Percentiles rank a stretch among this genome's conserved stretches.
Conservation (phyloP, 2,888 invertebrate species). For the Cynaeus angustus region DNA sequence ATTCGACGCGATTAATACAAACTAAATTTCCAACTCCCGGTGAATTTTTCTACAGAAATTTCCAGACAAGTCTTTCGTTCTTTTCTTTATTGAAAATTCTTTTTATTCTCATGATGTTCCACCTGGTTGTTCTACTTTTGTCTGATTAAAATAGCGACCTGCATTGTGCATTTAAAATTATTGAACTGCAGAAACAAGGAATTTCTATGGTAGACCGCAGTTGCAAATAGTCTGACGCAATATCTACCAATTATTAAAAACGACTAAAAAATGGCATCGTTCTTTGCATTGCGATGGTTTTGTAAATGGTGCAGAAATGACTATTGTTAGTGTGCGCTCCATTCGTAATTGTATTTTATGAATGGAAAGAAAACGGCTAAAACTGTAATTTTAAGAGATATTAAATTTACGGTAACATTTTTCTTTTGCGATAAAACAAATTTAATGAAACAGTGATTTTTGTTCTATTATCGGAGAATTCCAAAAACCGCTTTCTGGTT, state of each 20-base stretch:
- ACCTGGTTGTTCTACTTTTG: too few relatives aligned
- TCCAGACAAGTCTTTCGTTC: too few relatives aligned
- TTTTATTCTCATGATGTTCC: too few relatives aligned
- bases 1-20: too few relatives aligned
- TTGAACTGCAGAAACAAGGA: neutral
- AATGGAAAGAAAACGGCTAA: constrained; percentile 5
- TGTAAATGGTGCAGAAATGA: constrained; percentile 26
- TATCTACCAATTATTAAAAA: constrained; percentile 11
- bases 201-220: neutral
- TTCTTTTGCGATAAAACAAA: too few relatives aligned
- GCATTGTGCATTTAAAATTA: neutral
- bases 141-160: neutral
- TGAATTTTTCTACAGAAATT: too few relatives aligned
- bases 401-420: too few relatives aligned
- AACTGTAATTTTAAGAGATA: neutral
- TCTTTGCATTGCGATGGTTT: constrained; percentile 15
- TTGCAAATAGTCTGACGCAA: neutral
- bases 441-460: too few relatives aligned
- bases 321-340: constrained; percentile 17
- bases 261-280: constrained; percentile 14
- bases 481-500: too few relatives aligned
- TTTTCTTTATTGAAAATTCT: too few relatives aligned
- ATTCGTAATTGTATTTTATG: constrained; percentile 33
- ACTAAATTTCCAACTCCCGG: too few relatives aligned
- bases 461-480: too few relatives aligned